A percentile compares a stretch with the other conserved stretches of the same genome.
These are phyloP conservation scores for Nannoperca obscura DNA, from an alignment of 2,797 vertebrate genomes.

Conservation along the genomic window DNA sequence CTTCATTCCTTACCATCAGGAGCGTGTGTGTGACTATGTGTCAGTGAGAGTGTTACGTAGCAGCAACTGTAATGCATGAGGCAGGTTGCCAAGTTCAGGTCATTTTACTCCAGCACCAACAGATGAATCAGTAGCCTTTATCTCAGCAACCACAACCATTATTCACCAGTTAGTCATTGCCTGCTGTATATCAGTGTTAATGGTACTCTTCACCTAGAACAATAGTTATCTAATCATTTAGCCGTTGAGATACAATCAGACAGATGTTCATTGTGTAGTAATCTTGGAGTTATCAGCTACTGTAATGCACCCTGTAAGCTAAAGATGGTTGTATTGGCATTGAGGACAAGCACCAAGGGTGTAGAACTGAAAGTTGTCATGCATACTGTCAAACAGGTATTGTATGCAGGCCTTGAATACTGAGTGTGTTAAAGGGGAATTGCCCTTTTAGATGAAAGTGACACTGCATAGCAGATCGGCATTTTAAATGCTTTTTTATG, in stretches of 20 bases:
- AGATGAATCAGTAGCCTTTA: slow-evolving; percentile 62
- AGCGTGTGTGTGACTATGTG: slow-evolving; percentile 44
- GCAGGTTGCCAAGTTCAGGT: slow-evolving; percentile 58
- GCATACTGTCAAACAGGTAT: slow-evolving; percentile 21
- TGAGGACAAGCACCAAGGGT: slow-evolving; percentile 14
- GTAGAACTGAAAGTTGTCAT: slow-evolving; percentile 9
- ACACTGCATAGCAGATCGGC: slow-evolving; percentile 1
- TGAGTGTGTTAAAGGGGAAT: slow-evolving; percentile 14
- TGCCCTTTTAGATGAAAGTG: slow-evolving; percentile 16
- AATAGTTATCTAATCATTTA: slow-evolving; percentile 47
- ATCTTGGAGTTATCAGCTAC: slow-evolving; percentile 19
- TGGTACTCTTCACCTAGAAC: slow-evolving; percentile 30
- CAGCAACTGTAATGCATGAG: slow-evolving; percentile 37
- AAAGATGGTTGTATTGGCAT: slow-evolving; percentile 12
- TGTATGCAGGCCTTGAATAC: slow-evolving; percentile 18
- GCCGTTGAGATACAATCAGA: slow-evolving; percentile 41
- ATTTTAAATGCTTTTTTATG: slow-evolving; percentile 24
- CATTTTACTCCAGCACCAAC: slow-evolving; percentile 47
- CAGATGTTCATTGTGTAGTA: slow-evolving; percentile 30
- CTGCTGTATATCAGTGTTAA: slow-evolving; percentile 38
- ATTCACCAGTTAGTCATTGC: slow-evolving; percentile 55
- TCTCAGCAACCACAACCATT: slow-evolving; percentile 54
- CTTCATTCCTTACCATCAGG: slow-evolving; percentile 51
- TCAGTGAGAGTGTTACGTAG: slow-evolving; percentile 55
- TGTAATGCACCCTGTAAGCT: slow-evolving; percentile 19